Evolutionary conservation across 2,797 vertebrate genomes (phyloP), one percentile per base, ranked within the genome.

Genomic region (Pristis pectinata): DNA sequence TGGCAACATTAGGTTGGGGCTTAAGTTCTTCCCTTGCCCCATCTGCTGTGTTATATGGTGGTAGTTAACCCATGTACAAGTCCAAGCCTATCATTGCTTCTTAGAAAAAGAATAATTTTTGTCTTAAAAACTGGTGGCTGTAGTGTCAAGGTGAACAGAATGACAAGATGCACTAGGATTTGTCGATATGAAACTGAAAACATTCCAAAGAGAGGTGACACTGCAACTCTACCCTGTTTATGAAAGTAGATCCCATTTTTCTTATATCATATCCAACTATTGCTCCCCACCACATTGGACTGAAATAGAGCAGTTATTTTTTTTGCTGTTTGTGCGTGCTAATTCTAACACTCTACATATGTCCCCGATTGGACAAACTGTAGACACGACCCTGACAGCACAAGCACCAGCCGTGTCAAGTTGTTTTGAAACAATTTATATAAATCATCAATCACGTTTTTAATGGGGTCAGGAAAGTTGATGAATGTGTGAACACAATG

Each of bases 381-480:
- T 61, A n/a, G 85, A 89, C 56, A 9, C 19, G 34, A 30, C 85
- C 64, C 56, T 3, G 56, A 56, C 56, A 61, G 56, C 56, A 89
- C 85, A 64, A 89, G 34, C 56, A 37, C 34, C 56, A 19, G 6
- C 34, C 7, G 95, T 96, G 94, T 96, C 97, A 96, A 96, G 95
- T 96, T 98, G 98, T 98, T 98, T 98, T 97, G 95, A 97, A 96
- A 95, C 95, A 94, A 85, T 96, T 95, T 96, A 95, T 96, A 94
- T 72, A 94, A 96, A 77, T 95, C 97, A 97, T 98, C 96, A 98
- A 98, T 98, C 97, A 98, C 95, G 95, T n/a, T 77, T 95, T 96
- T 91, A 96, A 96, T 95, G 96, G 96, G 96, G 96, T 96, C 96
- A 96, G 97, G 97, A 97, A 96, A 96, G 96, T 97, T 97, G 96